phyloP scores from a whole-genome alignment of 64 coral and sea anemone genomes.

The Stichodactyla helianthus region DNA sequence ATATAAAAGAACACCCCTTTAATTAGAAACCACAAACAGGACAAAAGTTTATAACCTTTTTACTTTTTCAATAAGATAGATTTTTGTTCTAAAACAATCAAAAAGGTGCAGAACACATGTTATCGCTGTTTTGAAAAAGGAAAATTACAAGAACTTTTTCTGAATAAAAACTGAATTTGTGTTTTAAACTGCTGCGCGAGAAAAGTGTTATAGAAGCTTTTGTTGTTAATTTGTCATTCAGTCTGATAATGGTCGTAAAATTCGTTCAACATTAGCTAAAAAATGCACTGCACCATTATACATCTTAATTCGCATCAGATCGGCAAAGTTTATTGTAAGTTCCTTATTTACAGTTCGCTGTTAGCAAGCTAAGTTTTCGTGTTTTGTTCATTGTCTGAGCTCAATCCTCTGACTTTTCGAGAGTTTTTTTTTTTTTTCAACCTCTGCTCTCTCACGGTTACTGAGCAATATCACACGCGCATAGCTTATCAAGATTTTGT shows the following conservation, averaged over 20 bases:
- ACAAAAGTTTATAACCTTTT: background rate
- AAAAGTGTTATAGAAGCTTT: background rate
- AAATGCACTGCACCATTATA: background rate
- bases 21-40: background rate
- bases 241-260: background rate
- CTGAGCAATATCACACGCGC: background rate
- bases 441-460: background rate
- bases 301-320: background rate
- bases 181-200: background rate
- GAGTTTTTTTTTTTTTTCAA: background rate
- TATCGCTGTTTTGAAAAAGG: background rate
- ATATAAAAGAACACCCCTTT: conserved; percentile 1
- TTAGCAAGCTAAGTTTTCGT: background rate
- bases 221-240: background rate
- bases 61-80: conserved; percentile 3
- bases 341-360: background rate
- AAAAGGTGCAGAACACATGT: conserved; percentile 9
- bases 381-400: background rate
- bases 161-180: background rate
- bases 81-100: conserved; percentile 4
- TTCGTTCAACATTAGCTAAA: background rate
- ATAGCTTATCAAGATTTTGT: background rate
- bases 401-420: background rate
- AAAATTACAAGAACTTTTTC: background rate
- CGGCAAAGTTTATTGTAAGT: background rate